Base-by-base conservation (phyloP, 2,113 vertebrate genomes). In the Gavialis gangeticus region DNA sequence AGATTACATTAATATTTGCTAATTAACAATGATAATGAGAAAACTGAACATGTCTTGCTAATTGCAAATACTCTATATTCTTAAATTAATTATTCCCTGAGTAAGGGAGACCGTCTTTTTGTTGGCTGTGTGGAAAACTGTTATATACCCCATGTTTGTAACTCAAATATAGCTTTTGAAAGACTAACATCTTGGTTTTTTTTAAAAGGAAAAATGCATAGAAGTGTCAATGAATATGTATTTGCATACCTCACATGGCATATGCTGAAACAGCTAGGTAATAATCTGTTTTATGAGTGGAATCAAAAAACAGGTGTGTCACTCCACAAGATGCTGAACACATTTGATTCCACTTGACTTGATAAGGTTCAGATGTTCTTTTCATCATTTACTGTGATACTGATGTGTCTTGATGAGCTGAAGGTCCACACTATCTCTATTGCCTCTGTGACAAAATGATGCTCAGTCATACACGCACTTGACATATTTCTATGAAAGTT, bases 1-100 rank as follows among this genome's bases (percentile, higher is more conserved):
- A 94, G 77, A 94, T 96, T 95, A 62, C 46, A 82, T 96, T 95
- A 92, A 84, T 96, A 92, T 94, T 96, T 93, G 87, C 87, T 91
- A 92, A 95, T 94, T 94, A 77, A 95, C 69, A 96, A 84, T 92
- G 37, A 84, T 94, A 94, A 95, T 73, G 82, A 96, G 86, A 85
- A 84, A 86, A 57, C 24, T 60, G 78, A 95, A 85, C 82, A 28
- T 94, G 91, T 19, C 59, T 88, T 83, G 55, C 12, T 91, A 91
- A 69, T 88, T 92, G 82, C 90, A 80, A 87, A 81, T 67, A 67
- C 59, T 13, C 85, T 84, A 5, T 92, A 67, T 94, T 90, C 87
- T 91, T 46, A 81, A 76, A 56, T 90, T 91, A 87, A 94, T 94
- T 92, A 79, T 82, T 91, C 94, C 79, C 76, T n/a, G 12, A 27